A percentile compares a stretch with the other conserved stretches of the same genome.
phyloP scores from a whole-genome alignment of 2,113 vertebrate species.

The Pomatostomus ruficeps region DNA sequence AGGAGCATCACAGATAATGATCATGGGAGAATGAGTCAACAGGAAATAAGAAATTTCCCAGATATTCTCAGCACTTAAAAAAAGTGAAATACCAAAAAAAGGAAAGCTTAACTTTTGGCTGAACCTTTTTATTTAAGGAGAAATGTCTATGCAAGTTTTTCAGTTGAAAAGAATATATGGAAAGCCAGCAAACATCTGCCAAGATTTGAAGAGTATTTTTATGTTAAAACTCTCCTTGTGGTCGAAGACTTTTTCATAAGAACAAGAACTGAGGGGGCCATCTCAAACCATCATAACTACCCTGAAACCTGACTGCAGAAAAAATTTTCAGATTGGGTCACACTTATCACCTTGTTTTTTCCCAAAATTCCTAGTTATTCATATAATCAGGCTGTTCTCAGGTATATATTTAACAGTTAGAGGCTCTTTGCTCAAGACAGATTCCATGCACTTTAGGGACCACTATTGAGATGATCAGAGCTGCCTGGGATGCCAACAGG shows the following conservation, averaged over 20 bases:
- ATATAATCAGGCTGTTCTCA: not conserved
- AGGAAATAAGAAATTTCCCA: not conserved
- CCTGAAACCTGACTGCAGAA: not conserved
- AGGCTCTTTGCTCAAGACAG: not conserved
- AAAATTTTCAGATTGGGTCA: not conserved
- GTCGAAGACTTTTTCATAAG: not conserved
- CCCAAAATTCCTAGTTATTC: not conserved
- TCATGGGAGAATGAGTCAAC: not conserved
- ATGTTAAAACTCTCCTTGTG: not conserved
- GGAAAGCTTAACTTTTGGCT: not conserved
- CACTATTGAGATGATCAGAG: not conserved
- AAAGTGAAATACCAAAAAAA: not conserved
- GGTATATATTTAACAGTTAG: not conserved
- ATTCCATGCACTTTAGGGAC: not conserved
- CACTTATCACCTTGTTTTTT: not conserved
- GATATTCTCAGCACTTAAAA: not conserved
- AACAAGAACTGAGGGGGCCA: not conserved
- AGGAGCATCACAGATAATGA: not conserved
- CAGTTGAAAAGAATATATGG: not conserved
- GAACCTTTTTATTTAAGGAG: not conserved
- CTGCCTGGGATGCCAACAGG: rapidly evolving
- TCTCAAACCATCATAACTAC: not conserved
- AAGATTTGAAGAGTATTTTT: not conserved
- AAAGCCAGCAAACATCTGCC: not conserved
- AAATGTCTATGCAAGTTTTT: not conserved